Evolutionary conservation across 2,888 invertebrate genomes (phyloP), one percentile per base, ranked within the genome.

Genomic region (Pheosia gnoma): DNA sequence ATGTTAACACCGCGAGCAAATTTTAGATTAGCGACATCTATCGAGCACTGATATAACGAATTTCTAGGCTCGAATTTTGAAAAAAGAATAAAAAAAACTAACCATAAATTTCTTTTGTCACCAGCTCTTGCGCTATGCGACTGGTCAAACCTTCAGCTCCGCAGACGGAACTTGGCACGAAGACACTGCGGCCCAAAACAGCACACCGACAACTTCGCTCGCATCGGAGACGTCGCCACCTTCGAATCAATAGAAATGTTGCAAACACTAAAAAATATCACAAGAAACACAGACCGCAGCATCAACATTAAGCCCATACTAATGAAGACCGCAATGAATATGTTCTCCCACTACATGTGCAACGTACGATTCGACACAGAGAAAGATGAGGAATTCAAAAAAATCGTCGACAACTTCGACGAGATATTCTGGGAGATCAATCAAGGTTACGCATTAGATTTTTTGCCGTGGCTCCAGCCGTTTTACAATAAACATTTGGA

Each of bases 351-450:
- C 68, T 98, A 97, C 89, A 97, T 98, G 96, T 98, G 98, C 87
- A 96, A 96, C n/a, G 94, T 95, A 0, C 94, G 96, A 3, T 97
- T 97, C 77, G 95, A 95, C 52, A 95, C 96, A 61, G 94, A 95
- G 11, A 79, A 70, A 0, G 97, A 98, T 71, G 62, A 78, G 0
- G 95, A 95, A 25, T 98, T 97, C 88, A 90, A 94, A 57, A 92
- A 94, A 62, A 94, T 96, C 6, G 96, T 97, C 0, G 91, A 95
- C 38, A 94, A 94, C 62, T 98, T 98, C 83, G 98, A 98, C 77
- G 96, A 97, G 74, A 97, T 98, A 59, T 98, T 98, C 90, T 97
- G 97, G 96, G 98, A 98, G 81, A 97, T 98, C 68, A 98, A 98
- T 84, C 97, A 97, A 77, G 97, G 97, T 0, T 97, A 97, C 83